phyloP scores from a whole-genome alignment of 1,140 invertebrate genomes.

The Phthorimaea operculella region DNA sequence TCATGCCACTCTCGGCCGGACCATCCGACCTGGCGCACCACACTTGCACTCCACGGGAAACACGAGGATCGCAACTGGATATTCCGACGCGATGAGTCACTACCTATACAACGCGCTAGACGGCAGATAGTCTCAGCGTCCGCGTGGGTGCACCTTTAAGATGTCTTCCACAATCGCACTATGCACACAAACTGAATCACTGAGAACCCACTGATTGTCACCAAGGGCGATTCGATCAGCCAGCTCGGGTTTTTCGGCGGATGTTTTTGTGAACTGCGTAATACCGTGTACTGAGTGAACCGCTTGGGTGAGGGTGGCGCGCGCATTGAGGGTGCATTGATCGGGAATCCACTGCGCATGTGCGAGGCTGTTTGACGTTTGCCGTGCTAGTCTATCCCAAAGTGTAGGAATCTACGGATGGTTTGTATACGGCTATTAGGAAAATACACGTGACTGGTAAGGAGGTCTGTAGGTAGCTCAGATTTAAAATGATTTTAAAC shows the following conservation, averaged over 20 bases:
- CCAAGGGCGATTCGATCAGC: constrained; percentile 45
- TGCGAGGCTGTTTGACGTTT: constrained; percentile 54
- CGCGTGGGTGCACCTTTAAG: constrained; percentile 45
- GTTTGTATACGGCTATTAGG: no score
- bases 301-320: constrained; percentile 44
- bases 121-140: constrained; percentile 19
- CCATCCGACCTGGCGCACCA: constrained; percentile 47
- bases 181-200: constrained; percentile 17
- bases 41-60: constrained; percentile 19
- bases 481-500: no score
- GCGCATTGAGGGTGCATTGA: constrained; percentile 61
- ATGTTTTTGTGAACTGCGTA: constrained; percentile 62
- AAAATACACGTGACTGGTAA: no score
- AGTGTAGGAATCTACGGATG: background rate
- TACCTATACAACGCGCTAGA: constrained; percentile 31
- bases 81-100: constrained; percentile 52
- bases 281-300: constrained; percentile 24
- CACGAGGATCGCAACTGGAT: constrained; percentile 43
- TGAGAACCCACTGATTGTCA: constrained; percentile 31
- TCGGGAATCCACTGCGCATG: constrained; percentile 56
- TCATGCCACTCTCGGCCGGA: constrained; percentile 40
- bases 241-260: constrained; percentile 36
- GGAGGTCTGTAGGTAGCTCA: no score
- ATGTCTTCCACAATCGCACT: constrained; percentile 31
- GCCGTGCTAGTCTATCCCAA: constrained; percentile 1